Conservation (phyloP, 2,113 vertebrate genomes). For the Forbesichthys agassizii region DNA sequence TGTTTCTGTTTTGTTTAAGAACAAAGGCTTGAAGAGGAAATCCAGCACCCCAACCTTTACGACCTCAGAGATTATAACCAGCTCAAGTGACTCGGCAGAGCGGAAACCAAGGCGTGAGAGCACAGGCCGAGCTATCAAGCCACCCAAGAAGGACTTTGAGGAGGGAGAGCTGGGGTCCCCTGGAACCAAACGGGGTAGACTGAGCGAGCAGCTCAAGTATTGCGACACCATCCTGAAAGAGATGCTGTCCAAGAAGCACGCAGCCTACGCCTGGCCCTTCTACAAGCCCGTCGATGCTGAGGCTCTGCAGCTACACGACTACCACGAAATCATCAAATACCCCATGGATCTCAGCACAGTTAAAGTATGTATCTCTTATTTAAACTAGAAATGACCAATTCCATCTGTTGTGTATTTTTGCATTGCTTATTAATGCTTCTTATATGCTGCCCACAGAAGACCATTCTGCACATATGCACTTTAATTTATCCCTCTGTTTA, state of each 20-base stretch:
- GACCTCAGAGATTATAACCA: conserved; percentile 79
- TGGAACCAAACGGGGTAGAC: conserved; percentile 73
- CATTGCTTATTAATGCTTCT: too few species aligned
- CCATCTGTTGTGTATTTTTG: too few species aligned
- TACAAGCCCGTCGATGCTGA: conserved; percentile 93
- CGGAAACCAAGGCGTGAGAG: conserved; percentile 81
- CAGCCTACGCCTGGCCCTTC: conserved; percentile 93
- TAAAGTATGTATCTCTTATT: conserved; percentile 75
- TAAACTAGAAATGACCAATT: too few species aligned
- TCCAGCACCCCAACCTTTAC: conserved; percentile 80
- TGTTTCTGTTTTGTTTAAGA: conserved; percentile 60
- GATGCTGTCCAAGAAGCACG: conserved; percentile 93
- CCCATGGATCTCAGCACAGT: conserved; percentile 98
- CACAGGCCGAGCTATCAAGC: conserved; percentile 80
- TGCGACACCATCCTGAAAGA: conserved; percentile 91
- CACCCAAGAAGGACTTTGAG: conserved; percentile 81
- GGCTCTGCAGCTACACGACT: conserved; percentile 91
- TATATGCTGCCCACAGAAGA: too few species aligned
- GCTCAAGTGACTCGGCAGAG: conserved; percentile 78
- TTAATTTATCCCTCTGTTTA: too few species aligned
- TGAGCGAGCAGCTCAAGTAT: conserved; percentile 85
- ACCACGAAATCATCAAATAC: conserved; percentile 96
- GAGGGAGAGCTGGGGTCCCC: conserved; percentile 78
- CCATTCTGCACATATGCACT: too few species aligned
- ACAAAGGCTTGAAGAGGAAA: conserved; percentile 89